Percentiles rank a stretch among this genome's conserved stretches.
phyloP scores from a whole-genome alignment of 2,113 vertebrate species.

The Ictidomys tridecemlineatus region DNA sequence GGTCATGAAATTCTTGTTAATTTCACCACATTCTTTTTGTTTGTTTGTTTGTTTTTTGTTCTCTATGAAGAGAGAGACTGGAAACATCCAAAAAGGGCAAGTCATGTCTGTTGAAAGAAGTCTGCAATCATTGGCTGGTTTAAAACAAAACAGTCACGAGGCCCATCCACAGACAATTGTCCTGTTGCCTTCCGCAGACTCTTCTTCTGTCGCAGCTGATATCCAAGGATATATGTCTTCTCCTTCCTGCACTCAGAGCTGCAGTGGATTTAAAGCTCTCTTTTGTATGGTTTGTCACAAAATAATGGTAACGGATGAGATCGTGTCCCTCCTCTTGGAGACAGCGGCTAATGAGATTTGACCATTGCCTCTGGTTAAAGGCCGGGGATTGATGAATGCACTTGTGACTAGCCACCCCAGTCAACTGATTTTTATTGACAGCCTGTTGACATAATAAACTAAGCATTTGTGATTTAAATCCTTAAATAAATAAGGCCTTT shows the following conservation, averaged over 20 bases:
- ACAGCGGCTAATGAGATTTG: slow-evolving; percentile 81
- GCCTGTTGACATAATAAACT: slow-evolving; percentile 62
- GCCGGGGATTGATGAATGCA: slow-evolving; percentile 66
- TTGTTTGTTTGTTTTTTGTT: background rate
- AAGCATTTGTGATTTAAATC: slow-evolving; percentile 57
- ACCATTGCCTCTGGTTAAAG: slow-evolving; percentile 77
- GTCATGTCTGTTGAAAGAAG: background rate
- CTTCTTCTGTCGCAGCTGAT: slow-evolving; percentile 33
- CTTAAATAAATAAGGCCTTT: slow-evolving; percentile 61
- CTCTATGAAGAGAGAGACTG: slow-evolving; percentile 37
- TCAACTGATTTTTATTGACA: slow-evolving; percentile 69
- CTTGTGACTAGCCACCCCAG: background rate
- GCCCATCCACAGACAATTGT: background rate
- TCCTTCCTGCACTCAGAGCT: slow-evolving; percentile 3
- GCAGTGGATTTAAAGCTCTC: slow-evolving; percentile 32
- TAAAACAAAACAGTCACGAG: slow-evolving; percentile 34
- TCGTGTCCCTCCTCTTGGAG: slow-evolving; percentile 49
- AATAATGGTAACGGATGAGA: slow-evolving; percentile 50
- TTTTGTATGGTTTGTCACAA: slow-evolving; percentile 29
- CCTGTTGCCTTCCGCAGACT: slow-evolving; percentile 17
- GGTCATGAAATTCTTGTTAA: background rate
- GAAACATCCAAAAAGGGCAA: slow-evolving; percentile 25
- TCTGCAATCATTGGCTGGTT: slow-evolving; percentile 59
- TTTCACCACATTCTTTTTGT: background rate
- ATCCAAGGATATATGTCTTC: slow-evolving; percentile 11